These are phyloP conservation scores for Crocidura indochinensis DNA, from an alignment of 2,797 vertebrate species.

Conservation along the genomic window DNA sequence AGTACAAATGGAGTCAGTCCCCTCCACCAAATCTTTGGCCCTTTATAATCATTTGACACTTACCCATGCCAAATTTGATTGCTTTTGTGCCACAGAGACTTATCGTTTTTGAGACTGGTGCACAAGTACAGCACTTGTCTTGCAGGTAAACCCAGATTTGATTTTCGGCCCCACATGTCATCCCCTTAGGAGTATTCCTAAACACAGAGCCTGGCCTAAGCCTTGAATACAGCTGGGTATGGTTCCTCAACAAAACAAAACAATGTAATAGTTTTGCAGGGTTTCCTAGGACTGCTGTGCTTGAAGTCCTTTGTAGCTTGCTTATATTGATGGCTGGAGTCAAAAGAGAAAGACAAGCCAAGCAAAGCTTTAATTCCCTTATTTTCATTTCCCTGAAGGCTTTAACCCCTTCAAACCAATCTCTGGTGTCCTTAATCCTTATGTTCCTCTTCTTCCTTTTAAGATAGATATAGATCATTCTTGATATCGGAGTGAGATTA, in stretches of 20 bases:
- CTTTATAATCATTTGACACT: constrained; percentile 29
- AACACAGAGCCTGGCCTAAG: too few species aligned
- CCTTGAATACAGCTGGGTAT: too few species aligned
- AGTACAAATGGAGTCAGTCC: not conserved
- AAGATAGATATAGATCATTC: not conserved
- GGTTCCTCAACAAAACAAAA: too few species aligned
- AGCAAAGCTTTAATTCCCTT: not conserved
- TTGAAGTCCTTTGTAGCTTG: not conserved
- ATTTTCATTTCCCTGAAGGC: constrained; percentile 18
- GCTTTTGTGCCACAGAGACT: too few species aligned
- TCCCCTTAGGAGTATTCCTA: too few species aligned
- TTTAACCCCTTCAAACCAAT: not conserved
- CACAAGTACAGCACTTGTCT: too few species aligned
- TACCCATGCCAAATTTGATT: too few species aligned
- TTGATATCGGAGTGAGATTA: constrained; percentile 37
- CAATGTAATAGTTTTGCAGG: not conserved
- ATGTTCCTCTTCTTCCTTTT: not conserved
- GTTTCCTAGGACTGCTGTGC: not conserved
- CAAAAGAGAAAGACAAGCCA: not conserved
- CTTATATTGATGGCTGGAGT: constrained; percentile 3
- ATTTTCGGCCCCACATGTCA: too few species aligned
- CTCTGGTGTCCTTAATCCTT: constrained; percentile 37
- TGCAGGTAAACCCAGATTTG: too few species aligned
- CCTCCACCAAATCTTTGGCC: not conserved
- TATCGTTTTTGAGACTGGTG: too few species aligned